Conservation (phyloP, 1,140 invertebrate genomes). For the Drosophila subpulchrella region DNA sequence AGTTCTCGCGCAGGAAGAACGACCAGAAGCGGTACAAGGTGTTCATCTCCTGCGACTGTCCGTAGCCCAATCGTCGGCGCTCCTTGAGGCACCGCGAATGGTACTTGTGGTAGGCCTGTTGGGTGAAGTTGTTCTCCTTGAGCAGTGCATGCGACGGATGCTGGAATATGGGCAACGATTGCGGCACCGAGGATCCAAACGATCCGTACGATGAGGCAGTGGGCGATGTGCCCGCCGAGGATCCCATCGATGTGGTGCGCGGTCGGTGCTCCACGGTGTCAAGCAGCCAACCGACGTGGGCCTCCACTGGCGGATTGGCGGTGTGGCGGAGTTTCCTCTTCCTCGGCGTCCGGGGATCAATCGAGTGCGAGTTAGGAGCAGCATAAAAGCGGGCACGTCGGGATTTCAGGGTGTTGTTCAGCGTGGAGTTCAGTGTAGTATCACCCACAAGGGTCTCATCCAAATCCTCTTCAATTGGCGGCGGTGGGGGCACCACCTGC, state of each 20-base stretch:
- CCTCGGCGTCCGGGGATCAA: conserved; percentile 88
- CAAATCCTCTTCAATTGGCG: conserved; percentile 84
- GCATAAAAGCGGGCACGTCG: conserved; percentile 93
- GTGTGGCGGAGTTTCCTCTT: conserved; percentile 97
- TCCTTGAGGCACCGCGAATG: conserved; percentile 97
- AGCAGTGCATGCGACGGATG: conserved; percentile 98
- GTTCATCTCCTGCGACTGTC: conserved; percentile 98
- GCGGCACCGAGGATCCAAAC: conserved; percentile 90
- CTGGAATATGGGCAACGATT: conserved; percentile 95
- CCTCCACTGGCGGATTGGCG: conserved; percentile 95
- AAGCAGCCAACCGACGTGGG: conserved; percentile 99
- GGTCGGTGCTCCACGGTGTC: conserved; percentile 93
- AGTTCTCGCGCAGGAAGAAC: conserved; percentile 99
- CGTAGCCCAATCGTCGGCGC: conserved; percentile 95
- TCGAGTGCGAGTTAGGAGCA: conserved; percentile 92
- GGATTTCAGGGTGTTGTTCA: conserved; percentile 76
- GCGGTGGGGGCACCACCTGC: conserved; percentile 92
- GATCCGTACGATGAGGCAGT: conserved; percentile 91
- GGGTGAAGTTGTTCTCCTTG: conserved; percentile 99
- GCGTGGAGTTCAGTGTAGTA: conserved; percentile 69
- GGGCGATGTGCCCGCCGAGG: conserved; percentile 90
- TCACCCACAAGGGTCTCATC: conserved; percentile 67
- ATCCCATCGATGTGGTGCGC: conserved; percentile 90
- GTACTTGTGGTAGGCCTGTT: conserved; percentile 98
- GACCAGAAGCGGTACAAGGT: conserved; percentile 99